Percentiles rank a stretch among this genome's conserved stretches.
phyloP scores from a whole-genome alignment of 2,113 vertebrate species.

The Natator depressus region DNA sequence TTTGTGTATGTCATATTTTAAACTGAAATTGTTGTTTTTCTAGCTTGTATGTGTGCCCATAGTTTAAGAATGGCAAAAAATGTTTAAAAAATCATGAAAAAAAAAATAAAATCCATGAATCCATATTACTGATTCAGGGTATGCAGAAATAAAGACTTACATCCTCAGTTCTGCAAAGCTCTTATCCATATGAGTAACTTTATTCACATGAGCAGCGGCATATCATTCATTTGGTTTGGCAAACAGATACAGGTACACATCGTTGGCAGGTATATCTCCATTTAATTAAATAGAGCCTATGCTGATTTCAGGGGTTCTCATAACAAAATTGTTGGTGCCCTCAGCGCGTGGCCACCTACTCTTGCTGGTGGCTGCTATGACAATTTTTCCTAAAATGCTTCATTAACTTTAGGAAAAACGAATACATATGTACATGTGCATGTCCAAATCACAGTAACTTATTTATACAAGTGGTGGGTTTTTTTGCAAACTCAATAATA shows the following conservation, averaged over 20 bases:
- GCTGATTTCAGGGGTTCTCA: neutral
- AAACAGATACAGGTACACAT: neutral
- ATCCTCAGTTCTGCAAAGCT: neutral
- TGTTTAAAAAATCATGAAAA: neutral
- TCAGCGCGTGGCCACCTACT: no score
- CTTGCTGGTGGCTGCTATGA: no score
- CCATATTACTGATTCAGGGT: neutral
- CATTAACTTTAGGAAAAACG: no score
- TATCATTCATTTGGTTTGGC: neutral
- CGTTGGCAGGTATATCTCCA: neutral
- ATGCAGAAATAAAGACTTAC: neutral
- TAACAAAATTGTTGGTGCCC: no score
- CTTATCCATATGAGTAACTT: neutral
- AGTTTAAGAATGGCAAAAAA: slow-evolving; percentile 1
- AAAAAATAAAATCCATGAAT: neutral
- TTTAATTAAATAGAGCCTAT: neutral
- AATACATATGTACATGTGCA: no score
- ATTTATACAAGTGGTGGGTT: no score
- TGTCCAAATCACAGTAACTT: no score
- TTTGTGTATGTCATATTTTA: neutral
- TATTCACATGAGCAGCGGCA: neutral
- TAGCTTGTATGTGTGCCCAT: neutral
- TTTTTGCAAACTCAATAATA: no score
- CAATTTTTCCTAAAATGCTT: no score
- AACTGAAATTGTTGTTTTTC: neutral